Evolutionary conservation across 2,888 invertebrate species (phyloP), one percentile per base, ranked within the genome.

Genomic region (Melieria omissa): DNA sequence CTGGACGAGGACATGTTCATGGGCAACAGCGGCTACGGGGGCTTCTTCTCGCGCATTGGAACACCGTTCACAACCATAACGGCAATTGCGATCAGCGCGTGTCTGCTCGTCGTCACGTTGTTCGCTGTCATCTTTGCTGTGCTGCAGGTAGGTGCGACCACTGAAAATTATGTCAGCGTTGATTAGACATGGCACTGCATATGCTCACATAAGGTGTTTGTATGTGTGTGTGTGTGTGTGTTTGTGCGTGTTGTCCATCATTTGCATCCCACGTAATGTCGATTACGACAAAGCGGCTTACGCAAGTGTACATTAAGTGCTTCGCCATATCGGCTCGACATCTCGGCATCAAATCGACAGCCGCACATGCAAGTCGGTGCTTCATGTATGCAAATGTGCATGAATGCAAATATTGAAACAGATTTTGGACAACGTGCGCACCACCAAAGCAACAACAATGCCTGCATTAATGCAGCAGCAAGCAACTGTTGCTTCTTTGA

Each of bases 91-190:
- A 88, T 92, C 75, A 90, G 91, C 70, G 90, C 90, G 70, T 93
- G 93, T 82, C 89, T 92, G 70, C 90, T 91, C 75, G 91, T 92
- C 74, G 89, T 92, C 14, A 90, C 91, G 1, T 88, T 94, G 69
- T 93, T 93, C 84, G 89, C 92, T 16, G 89, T 91, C 41, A 91
- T 93, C 76, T 91, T 94, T 81, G 88, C 92, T 77, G 90, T 91
- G 71, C 86, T 93, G 80, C 94, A 94, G 92, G 94, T 94, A 86
- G 81, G 80, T 75, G 69, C 54, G 8, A 47, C 29, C 29, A 3
- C 29, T 29, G 1, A 29, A 29, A 29, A 29, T 29, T 29, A 29
- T 55, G 54, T 45, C n/a, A 5, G 5, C 8, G 54, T 0, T 16
- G 12, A 29, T 9, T 45, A 41, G 6, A 14, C 10, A 14, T 16